A percentile compares a stretch with the other conserved stretches of the same genome.
Conservation (phyloP, 1,140 invertebrate species). For the Drosophila lacertosa region DNA sequence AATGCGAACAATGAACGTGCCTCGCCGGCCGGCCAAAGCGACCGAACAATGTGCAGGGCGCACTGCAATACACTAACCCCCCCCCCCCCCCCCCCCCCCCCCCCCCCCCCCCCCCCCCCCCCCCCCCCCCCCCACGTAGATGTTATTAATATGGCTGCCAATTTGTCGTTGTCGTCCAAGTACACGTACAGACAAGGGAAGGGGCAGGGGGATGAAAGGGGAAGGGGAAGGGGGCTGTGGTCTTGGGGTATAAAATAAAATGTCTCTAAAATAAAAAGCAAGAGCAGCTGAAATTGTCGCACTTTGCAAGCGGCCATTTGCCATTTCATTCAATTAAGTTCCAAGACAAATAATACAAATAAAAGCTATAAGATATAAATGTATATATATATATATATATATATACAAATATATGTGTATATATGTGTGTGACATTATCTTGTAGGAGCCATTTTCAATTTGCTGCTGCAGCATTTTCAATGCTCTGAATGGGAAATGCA, state of each 20-base stretch:
- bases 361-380: conserved; percentile 41
- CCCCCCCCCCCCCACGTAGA: conserved; percentile 43
- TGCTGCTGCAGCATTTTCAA: conserved; percentile 68
- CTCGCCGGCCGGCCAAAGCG: conserved; percentile 44
- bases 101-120: neutral
- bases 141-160: conserved; percentile 81
- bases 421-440: conserved; percentile 23
- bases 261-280: conserved; percentile 74
- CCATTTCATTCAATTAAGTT: conserved; percentile 81
- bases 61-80: conserved; percentile 10
- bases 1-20: conserved; percentile 69
- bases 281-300: conserved; percentile 73
- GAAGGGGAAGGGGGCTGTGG: neutral
- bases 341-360: conserved; percentile 78
- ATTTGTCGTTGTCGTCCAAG: conserved; percentile 69
- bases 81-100: neutral
- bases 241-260: conserved; percentile 57
- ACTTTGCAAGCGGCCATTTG: conserved; percentile 69
- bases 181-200: conserved; percentile 8
- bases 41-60: conserved; percentile 57
- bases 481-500: conserved; percentile 71
- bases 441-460: conserved; percentile 77
- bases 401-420: conserved; percentile 27
- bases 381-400: neutral
- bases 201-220: neutral